These are phyloP conservation scores for Eupeodes latifasciatus DNA, from an alignment of 2,888 invertebrate species.

Conservation along the genomic window DNA sequence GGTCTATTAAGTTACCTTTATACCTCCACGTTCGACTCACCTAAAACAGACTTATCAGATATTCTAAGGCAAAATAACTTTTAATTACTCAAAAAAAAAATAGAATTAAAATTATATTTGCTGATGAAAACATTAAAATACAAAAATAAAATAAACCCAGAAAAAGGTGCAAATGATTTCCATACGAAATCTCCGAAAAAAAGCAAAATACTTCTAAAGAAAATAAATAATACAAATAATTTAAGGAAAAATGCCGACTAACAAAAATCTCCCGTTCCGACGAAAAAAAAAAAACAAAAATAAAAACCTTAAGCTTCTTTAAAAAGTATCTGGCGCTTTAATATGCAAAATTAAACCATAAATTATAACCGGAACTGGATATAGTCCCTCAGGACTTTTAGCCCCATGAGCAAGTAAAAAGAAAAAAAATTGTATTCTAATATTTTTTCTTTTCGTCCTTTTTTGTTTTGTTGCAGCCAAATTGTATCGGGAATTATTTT, in stretches of 20 bases:
- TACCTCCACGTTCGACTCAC: not conserved
- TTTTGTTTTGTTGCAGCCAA: not conserved
- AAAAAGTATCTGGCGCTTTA: slow-evolving; percentile 58
- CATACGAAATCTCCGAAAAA: slow-evolving; percentile 51
- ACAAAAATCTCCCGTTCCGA: no score
- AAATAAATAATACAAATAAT: slow-evolving; percentile 25
- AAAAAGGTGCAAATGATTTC: slow-evolving; percentile 40
- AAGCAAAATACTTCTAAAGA: slow-evolving; percentile 21
- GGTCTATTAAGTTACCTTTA: no score
- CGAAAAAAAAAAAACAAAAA: not conserved
- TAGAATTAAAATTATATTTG: slow-evolving; percentile 55
- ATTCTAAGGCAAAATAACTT: slow-evolving; percentile 14
- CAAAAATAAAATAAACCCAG: not conserved
- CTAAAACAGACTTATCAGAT: not conserved
- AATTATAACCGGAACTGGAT: slow-evolving; percentile 71
- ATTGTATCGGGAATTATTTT: slow-evolving; percentile 9
- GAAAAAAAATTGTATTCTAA: slow-evolving; percentile 22
- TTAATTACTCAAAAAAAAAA: slow-evolving; percentile 1
- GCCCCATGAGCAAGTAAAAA: slow-evolving; percentile 3
- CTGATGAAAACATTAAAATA: slow-evolving; percentile 41
- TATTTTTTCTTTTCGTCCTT: slow-evolving; percentile 21
- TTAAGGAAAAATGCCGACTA: slow-evolving; percentile 18
- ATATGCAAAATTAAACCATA: slow-evolving; percentile 73
- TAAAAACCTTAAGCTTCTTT: slow-evolving; percentile 60
- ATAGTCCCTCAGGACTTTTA: slow-evolving; percentile 57